Conservation (phyloP, 2,113 vertebrate species). For the Stegostoma tigrinum region DNA sequence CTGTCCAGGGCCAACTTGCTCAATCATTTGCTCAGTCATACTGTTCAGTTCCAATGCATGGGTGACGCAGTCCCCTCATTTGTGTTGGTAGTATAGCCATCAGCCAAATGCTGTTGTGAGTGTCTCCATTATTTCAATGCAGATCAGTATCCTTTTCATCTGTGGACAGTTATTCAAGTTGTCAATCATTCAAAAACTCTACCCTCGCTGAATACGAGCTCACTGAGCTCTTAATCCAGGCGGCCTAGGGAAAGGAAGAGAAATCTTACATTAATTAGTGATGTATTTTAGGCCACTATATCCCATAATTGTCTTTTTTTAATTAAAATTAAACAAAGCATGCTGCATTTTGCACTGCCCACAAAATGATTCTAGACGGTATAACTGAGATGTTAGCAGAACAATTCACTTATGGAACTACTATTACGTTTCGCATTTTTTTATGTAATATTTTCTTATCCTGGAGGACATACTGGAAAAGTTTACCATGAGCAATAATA, state of each 20-base stretch:
- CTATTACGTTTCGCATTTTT: not conserved
- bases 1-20: too few species aligned
- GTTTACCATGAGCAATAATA: not conserved
- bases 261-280: not conserved
- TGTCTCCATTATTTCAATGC: slow-evolving; percentile 21
- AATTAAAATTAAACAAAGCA: not conserved
- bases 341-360: not conserved
- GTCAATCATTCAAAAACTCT: not conserved
- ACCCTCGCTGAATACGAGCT: not conserved
- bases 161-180: not conserved
- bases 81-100: not conserved
- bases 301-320: not conserved
- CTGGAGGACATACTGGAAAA: not conserved
- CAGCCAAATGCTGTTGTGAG: slow-evolving; percentile 23
- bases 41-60: not conserved
- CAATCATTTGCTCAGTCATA: too few species aligned
- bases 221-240: not conserved
- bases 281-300: not conserved
- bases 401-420: not conserved
- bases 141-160: slow-evolving; percentile 10
- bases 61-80: not conserved
- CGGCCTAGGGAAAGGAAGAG: not conserved
- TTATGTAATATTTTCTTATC: not conserved
- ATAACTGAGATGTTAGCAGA: not conserved
- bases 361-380: not conserved